Evolutionary conservation across 2,797 vertebrate genomes (phyloP).

Genomic region (Hipposideros larvatus): DNA sequence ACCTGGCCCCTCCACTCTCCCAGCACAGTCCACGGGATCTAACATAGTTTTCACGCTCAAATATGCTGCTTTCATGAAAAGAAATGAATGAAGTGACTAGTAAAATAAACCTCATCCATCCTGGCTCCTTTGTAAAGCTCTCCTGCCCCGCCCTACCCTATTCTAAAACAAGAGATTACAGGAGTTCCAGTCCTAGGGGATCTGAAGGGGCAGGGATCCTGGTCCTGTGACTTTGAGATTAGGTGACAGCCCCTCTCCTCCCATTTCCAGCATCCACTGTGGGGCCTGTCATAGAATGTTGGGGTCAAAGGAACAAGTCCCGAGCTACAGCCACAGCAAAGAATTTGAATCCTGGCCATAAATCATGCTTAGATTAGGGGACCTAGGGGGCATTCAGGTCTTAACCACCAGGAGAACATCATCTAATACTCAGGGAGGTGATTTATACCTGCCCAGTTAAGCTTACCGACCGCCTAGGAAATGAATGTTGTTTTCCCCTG

Average conservation of each 20-base stretch:
- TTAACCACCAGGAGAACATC: neutral
- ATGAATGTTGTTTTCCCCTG: neutral
- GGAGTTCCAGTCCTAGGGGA: neutral
- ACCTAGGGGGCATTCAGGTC: no score
- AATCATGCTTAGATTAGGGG: neutral
- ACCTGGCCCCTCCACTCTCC: neutral
- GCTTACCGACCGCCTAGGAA: neutral
- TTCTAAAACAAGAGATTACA: neutral
- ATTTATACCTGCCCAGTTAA: neutral
- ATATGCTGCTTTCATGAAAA: neutral
- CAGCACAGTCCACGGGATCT: neutral
- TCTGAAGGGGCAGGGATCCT: neutral
- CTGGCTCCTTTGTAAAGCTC: neutral
- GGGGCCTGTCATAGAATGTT: neutral
- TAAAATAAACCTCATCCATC: neutral
- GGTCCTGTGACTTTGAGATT: neutral
- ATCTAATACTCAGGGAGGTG: neutral
- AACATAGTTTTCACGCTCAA: neutral
- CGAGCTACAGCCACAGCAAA: neutral
- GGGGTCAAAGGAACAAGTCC: neutral
- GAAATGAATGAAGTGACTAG: neutral
- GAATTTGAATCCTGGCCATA: neutral
- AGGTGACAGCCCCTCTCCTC: neutral
- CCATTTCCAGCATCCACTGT: neutral
- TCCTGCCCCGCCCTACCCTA: neutral